Evolutionary conservation across 2,888 invertebrate genomes (phyloP), one percentile per base, ranked within the genome.

Genomic region (Stenurella melanura): DNA sequence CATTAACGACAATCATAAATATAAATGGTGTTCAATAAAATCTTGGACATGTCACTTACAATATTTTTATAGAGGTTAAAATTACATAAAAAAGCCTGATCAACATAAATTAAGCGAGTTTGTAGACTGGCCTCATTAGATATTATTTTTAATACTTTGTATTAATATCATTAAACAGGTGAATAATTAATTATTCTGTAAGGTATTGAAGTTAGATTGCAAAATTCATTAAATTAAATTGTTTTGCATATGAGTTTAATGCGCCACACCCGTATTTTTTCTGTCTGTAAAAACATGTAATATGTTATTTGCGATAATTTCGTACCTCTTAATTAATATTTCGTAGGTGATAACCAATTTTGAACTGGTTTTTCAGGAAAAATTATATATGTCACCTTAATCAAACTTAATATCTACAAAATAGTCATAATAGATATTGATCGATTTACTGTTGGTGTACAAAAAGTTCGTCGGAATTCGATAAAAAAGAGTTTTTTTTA

Each of bases 71-170:
- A 67, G 19, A 54, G 67, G 26, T 54, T 54, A 50, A 54, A n/a
- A 54, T 54, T 42, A 21, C 26, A 71, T 21, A 61, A 61, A 60
- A 61, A 42, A 60, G 57, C 34, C 34, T 71, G 63, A 74, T 74
- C 69, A 74, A 74, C 77, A 77, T 77, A 77, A 74, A 77, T 77
- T 74, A 77, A 74, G 73, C 74, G 54, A 67, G 77, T 77, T 77
- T 77, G 54, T 74, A 54, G 42, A 42, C 69, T 70, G 73, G 73
- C 74, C 77, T 74, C 77, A 77, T 73, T 74, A 75, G 12, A 75
- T 57, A 61, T 26, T 64, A 54, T 56, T 68, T 73, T 68, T 5
- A 63, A 75, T 63, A 26, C 71, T 75, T 60, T 66, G 61, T 66
- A 75, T 66, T 42, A 54, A 26, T n/a, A 50, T 58, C 38, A 57